Base-by-base conservation (phyloP, 2,888 invertebrate genomes). In the Microctonus brassicae region DNA sequence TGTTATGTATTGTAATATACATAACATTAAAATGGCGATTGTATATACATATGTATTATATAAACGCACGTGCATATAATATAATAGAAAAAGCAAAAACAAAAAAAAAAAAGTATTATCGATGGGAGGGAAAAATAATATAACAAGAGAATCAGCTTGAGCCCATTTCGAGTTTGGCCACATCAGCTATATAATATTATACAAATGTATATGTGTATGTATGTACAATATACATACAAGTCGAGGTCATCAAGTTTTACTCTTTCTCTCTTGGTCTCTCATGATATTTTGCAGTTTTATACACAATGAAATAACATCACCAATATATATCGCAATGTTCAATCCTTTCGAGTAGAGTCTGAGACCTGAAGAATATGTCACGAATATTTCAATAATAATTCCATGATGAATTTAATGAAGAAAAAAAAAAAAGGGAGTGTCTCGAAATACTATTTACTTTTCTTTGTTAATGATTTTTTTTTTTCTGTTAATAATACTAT, bases 381-480 rank as follows among this genome's bases (percentile, higher is more conserved):
- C 47, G 97, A 55, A 96, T 93, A 90, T 94, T 93, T 29, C 96
- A 97, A 85, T 97, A 97, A 88, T 96, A 96, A 39, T 47, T n/a
- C n/a, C n/a, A n/a, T n/a, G n/a, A n/a, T n/a, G n/a, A n/a, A n/a
- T n/a, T n/a, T n/a, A n/a, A n/a, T 17, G 64, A 53, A 20, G 53
- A 69, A 17, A 61, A 53, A 39, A 53, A 39, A 47, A 47, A 1
- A 17, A 47, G 17, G 7, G 9, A 39, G 13, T 39, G n/a, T n/a
- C n/a, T 1, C 9, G 11, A 10, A 36, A n/a, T 4, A n/a, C 3
- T 39, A 39, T 39, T n/a, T 4, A n/a, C 39, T 2, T n/a, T 39
- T 39, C n/a, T n/a, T n/a, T 39, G 2, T 1, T 39, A 1, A 4
- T 39, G 2, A 4, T 39, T n/a, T 13, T 39, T 39, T 39, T 39